Evolutionary conservation across 2,888 invertebrate genomes (phyloP).

Genomic region (Syrista parreyssii): DNA sequence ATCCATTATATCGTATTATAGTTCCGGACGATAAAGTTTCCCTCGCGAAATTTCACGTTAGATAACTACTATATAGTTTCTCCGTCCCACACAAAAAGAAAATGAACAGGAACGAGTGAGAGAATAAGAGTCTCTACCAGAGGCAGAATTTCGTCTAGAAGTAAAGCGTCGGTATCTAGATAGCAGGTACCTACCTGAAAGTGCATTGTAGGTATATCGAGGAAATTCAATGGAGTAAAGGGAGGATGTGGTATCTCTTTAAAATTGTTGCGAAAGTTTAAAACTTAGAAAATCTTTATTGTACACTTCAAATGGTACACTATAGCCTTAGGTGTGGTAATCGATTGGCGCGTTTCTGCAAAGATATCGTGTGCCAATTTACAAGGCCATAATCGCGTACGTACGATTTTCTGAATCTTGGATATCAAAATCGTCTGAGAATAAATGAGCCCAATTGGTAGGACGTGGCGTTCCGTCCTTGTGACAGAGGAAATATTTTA

Average conservation of each 20-base stretch:
- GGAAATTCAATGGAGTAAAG: neutral
- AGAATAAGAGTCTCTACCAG: neutral
- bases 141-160: neutral
- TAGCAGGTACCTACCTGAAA: neutral
- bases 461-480: neutral
- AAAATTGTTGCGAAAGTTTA: slow-evolving; percentile 24
- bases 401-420: neutral
- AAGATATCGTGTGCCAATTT: slow-evolving; percentile 19
- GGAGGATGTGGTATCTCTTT: neutral
- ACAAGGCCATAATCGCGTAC: neutral
- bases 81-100: neutral
- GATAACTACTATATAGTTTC: neutral
- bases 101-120: neutral
- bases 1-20: slow-evolving; percentile 37
- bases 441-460: neutral
- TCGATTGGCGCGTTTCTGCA: slow-evolving; percentile 38
- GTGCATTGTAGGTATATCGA: neutral
- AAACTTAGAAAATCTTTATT: slow-evolving; percentile 29
- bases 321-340: slow-evolving; percentile 43
- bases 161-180: neutral
- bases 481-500: neutral
- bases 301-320: slow-evolving; percentile 20
- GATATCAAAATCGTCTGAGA: neutral
- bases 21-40: neutral
- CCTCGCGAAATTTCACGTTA: neutral